Evolutionary conservation across 2,888 invertebrate genomes (phyloP).

Genomic region (Linnaemya vulpina): DNA sequence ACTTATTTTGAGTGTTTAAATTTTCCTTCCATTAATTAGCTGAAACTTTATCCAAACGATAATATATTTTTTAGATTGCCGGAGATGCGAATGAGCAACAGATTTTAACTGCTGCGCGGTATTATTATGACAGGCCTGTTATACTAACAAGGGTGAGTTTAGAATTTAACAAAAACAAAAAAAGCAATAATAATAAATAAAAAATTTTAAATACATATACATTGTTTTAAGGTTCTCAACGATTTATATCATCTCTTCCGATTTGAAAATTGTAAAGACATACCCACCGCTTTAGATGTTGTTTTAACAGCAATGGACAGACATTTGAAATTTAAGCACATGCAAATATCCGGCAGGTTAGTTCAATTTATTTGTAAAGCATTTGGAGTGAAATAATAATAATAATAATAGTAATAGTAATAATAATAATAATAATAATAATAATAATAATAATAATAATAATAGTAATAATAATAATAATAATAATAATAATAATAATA

Average conservation of each 20-base stretch:
- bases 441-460: no score
- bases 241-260: constrained; percentile 95
- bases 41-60: not conserved
- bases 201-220: no score
- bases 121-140: constrained; percentile 93
- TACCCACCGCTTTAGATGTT: constrained; percentile 89
- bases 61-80: constrained; percentile 86
- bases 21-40: not conserved
- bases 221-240: constrained; percentile 89
- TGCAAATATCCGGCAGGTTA: constrained; percentile 96
- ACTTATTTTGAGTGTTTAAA: no score
- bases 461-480: no score
- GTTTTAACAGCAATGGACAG: constrained; percentile 95
- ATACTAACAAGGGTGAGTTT: constrained; percentile 85
- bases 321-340: constrained; percentile 92
- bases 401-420: not conserved
- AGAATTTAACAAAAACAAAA: not conserved
- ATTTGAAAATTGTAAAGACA: constrained; percentile 90
- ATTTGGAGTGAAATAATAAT: not conserved
- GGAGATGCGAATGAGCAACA: constrained; percentile 96
- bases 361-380: constrained; percentile 23
- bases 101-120: constrained; percentile 91
- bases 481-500: no score
- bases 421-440: no score
- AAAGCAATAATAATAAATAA: no score